Conservation (phyloP, 2,888 invertebrate species). For the Abrostola triplasia region DNA sequence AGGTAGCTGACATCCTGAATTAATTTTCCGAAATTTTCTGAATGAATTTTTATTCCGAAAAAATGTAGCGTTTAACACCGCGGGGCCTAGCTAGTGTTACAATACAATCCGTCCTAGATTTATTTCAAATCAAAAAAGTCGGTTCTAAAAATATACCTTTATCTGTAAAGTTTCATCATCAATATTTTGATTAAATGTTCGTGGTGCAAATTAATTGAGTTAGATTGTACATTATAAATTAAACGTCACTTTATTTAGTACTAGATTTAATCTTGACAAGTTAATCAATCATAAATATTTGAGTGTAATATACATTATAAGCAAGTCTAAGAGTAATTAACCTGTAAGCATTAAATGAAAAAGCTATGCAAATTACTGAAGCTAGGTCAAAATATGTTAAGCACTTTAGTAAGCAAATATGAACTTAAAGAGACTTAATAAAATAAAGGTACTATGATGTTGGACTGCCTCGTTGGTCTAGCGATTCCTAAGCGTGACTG, state of each 20-base stretch:
- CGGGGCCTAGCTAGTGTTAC: too few relatives aligned
- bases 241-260: slow-evolving; percentile 14
- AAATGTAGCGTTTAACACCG: too few relatives aligned
- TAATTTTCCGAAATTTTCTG: too few relatives aligned
- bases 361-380: slow-evolving; percentile 8
- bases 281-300: slow-evolving; percentile 38
- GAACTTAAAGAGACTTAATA: not conserved
- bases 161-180: not conserved
- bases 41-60: too few relatives aligned
- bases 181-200: slow-evolving; percentile 10
- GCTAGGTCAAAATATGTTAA: slow-evolving; percentile 8
- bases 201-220: slow-evolving; percentile 14
- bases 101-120: too few relatives aligned
- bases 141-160: slow-evolving; percentile 5
- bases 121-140: too few relatives aligned
- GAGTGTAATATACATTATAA: slow-evolving; percentile 15
- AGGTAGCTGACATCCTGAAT: too few relatives aligned
- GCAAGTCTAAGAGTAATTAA: slow-evolving; percentile 18
- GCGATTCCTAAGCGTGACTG: too few relatives aligned
- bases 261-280: slow-evolving; percentile 27
- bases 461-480: too few relatives aligned
- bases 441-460: too few relatives aligned
- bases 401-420: not conserved
- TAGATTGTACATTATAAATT: slow-evolving; percentile 11
- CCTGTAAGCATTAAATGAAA: slow-evolving; percentile 12